Evolutionary conservation across 2,113 vertebrate species (phyloP), one percentile per base, ranked within the genome.

Genomic region (Caretta caretta): DNA sequence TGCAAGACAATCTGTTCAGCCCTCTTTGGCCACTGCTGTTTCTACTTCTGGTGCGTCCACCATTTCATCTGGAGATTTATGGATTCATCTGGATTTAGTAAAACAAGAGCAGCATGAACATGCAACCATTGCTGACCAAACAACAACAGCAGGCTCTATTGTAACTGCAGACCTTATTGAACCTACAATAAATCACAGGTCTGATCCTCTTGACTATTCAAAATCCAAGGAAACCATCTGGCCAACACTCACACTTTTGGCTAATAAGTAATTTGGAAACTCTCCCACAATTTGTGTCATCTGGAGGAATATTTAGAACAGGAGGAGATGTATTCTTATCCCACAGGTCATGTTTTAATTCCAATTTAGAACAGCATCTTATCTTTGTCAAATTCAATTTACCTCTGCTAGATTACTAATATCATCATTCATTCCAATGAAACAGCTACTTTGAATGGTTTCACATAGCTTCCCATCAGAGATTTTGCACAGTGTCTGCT

Each of bases 211-310:
- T 94, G 97, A 96, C 94, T 93, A 96, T 90, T 93, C 75, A 56
- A 93, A 95, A 97, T 97, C 96, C 97, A 97, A 95, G 89, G 88
- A 79, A 88, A 81, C 98, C 97, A 98, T 98, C 97, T 98, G 98
- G 97, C 97, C 93, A 94, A 89, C 88, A 92, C 82, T 94, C 84
- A 76, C 92, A 96, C 97, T 97, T 96, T 93, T 92, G 97, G 97
- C 97, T 93, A 97, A 95, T 96, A 82, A 95, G 88, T 85, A 65
- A 84, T 65, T 96, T 94, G 94, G 95, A 97, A 95, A 89, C 94
- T 96, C 93, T 98, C 97, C 97, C 92, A 81, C 95, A 87, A 84
- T 92, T 92, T 90, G 87, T 80, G 81, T 97, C 97, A 97, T 98
- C 95, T 92, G 96, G 97, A 94, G 38, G 96, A 93, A 65, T 92